phyloP scores from a whole-genome alignment of 2,113 vertebrate species.

The Nerophis lumbriciformis region DNA sequence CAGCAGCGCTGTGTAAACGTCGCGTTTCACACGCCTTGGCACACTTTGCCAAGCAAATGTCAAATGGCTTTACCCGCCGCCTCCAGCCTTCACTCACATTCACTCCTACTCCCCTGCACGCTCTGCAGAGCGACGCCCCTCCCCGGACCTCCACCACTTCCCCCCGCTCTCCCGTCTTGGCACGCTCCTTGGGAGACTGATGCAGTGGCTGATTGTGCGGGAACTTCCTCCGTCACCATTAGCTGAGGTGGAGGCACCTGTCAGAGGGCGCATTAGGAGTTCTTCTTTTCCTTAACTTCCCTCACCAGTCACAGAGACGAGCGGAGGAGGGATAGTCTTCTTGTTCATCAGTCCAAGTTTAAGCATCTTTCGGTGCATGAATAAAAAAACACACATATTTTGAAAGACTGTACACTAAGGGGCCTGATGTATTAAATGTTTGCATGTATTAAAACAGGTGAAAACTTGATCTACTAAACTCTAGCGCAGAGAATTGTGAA shows the following conservation, averaged over 20 bases:
- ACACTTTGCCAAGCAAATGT: slow-evolving; percentile 30
- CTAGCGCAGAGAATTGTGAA: too few species aligned
- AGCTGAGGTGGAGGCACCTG: slow-evolving; percentile 59
- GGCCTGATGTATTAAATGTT: too few species aligned
- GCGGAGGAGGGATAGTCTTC: slow-evolving; percentile 20
- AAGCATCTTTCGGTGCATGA: background rate
- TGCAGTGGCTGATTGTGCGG: slow-evolving; percentile 64
- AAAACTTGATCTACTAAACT: too few species aligned
- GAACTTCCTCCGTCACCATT: slow-evolving; percentile 73
- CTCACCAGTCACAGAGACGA: slow-evolving; percentile 26
- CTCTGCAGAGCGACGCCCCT: background rate
- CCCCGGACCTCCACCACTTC: background rate
- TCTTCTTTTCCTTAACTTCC: slow-evolving; percentile 60
- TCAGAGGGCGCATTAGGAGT: slow-evolving; percentile 62
- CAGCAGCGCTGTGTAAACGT: slow-evolving; percentile 14
- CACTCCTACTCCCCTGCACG: slow-evolving; percentile 3
- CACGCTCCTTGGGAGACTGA: slow-evolving; percentile 53
- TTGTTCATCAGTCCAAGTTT: background rate
- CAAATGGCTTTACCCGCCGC: slow-evolving; percentile 24
- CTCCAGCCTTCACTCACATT: slow-evolving; percentile 18
- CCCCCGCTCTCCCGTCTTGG: background rate
- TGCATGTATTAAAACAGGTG: too few species aligned
- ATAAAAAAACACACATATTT: background rate
- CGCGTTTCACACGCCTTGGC: slow-evolving; percentile 9
- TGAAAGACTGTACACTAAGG: background rate